Conservation (phyloP, 2,888 invertebrate species). For the Omphaloscelis lunosa region DNA sequence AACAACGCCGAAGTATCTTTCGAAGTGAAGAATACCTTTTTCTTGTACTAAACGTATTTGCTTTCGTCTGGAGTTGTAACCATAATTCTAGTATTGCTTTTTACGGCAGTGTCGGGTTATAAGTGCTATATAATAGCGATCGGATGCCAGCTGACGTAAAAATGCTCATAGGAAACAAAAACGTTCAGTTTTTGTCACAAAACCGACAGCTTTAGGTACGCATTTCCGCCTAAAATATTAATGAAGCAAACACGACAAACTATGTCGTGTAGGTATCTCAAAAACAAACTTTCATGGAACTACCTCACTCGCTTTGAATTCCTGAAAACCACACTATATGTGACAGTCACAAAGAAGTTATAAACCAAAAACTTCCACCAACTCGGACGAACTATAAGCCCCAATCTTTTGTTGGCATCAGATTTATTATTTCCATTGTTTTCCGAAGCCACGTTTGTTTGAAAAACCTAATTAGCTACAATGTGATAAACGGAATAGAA, state of each 20-base stretch:
- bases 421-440: conserved; percentile 44
- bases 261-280: conserved; percentile 14
- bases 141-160: conserved; percentile 22
- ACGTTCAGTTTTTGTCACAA: conserved; percentile 10
- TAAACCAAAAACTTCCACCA: conserved; percentile 48
- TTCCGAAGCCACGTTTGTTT: conserved; percentile 28
- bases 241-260: conserved; percentile 27
- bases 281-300: conserved; percentile 48
- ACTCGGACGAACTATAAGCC: conserved; percentile 31
- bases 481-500: conserved; percentile 46
- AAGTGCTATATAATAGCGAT: conserved; percentile 33
- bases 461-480: conserved; percentile 40
- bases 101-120: conserved; percentile 16
- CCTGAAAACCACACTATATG: conserved; percentile 30
- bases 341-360: conserved; percentile 43
- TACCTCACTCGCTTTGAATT: conserved; percentile 54
- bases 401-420: conserved; percentile 38
- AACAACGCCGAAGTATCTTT: conserved; percentile 24
- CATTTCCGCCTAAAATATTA: conserved; percentile 33
- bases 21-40: conserved; percentile 20
- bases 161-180: conserved; percentile 25
- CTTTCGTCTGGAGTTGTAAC: conserved; percentile 10
- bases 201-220: conserved; percentile 2
- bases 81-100: conserved; percentile 14
- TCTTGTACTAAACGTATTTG: conserved; percentile 11